These are phyloP conservation scores for Corbicula japonica DNA, from an alignment of 2,888 invertebrate species.

Conservation along the genomic window DNA sequence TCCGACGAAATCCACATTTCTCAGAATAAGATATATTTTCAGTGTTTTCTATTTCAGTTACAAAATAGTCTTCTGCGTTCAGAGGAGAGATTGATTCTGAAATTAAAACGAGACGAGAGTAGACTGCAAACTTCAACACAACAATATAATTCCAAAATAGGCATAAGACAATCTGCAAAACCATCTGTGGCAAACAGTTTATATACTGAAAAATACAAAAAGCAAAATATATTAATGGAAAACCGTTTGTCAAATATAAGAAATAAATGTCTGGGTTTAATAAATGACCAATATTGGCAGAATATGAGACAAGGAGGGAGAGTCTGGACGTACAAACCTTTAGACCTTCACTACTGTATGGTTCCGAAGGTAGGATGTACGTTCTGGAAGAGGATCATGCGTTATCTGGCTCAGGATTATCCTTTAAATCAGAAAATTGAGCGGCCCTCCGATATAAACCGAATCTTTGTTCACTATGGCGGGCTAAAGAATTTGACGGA, in stretches of 20 bases:
- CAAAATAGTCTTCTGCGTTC: too few species aligned
- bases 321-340: conserved; percentile 15
- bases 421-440: background rate
- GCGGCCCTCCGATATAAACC: conserved; percentile 58
- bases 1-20: too few species aligned
- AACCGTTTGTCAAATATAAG: background rate
- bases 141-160: too few species aligned
- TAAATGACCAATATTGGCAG: conserved; percentile 3
- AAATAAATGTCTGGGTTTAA: conserved; percentile 1
- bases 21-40: too few species aligned
- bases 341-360: conserved; percentile 27
- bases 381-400: conserved; percentile 52
- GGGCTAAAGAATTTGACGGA: conserved; percentile 18
- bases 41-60: too few species aligned
- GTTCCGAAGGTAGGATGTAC: conserved; percentile 53
- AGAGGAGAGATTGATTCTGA: too few species aligned
- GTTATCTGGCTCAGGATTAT: conserved; percentile 47
- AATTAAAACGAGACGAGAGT: too few species aligned
- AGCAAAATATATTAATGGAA: conserved; percentile 5
- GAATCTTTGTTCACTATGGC: conserved; percentile 51
- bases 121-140: too few species aligned
- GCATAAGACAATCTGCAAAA: too few species aligned
- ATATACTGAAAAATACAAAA: too few species aligned
- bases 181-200: too few species aligned
- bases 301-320: background rate